Evolutionary conservation across 2,888 invertebrate genomes (phyloP).

Genomic region (Zonitis immaculata): DNA sequence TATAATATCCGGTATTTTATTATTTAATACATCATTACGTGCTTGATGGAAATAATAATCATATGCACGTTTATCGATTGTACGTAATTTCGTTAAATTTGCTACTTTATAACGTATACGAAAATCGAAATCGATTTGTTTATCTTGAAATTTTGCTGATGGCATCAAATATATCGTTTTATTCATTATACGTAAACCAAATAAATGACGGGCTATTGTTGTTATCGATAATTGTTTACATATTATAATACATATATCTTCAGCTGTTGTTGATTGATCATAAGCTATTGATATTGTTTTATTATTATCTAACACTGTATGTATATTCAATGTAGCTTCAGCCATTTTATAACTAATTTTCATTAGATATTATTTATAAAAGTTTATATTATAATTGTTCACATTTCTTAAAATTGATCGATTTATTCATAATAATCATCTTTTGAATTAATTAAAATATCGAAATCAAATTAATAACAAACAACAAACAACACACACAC

Average conservation of each 20-base stretch:
- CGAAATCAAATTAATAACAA: no score
- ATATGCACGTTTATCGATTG: constrained; percentile 70
- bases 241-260: constrained; percentile 66
- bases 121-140: constrained; percentile 58
- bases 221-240: constrained; percentile 70
- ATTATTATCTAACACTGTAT: constrained; percentile 21
- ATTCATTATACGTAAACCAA: constrained; percentile 65
- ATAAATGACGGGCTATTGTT: constrained; percentile 72
- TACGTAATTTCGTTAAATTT: constrained; percentile 57
- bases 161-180: constrained; percentile 67
- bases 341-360: constrained; percentile 12
- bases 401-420: no score
- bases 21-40: constrained; percentile 73
- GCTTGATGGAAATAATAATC: constrained; percentile 85
- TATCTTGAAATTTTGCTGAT: constrained; percentile 52
- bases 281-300: constrained; percentile 28
- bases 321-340: constrained; percentile 12
- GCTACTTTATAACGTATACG: constrained; percentile 76
- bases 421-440: no score
- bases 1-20: constrained; percentile 72
- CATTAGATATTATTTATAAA: not conserved
- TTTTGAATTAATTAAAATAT: no score
- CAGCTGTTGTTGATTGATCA: constrained; percentile 51
- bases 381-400: not conserved
- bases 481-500: no score